Evolutionary conservation across 2,113 vertebrate genomes (phyloP), one percentile per base, ranked within the genome.

Genomic region (Hystrix cristata): DNA sequence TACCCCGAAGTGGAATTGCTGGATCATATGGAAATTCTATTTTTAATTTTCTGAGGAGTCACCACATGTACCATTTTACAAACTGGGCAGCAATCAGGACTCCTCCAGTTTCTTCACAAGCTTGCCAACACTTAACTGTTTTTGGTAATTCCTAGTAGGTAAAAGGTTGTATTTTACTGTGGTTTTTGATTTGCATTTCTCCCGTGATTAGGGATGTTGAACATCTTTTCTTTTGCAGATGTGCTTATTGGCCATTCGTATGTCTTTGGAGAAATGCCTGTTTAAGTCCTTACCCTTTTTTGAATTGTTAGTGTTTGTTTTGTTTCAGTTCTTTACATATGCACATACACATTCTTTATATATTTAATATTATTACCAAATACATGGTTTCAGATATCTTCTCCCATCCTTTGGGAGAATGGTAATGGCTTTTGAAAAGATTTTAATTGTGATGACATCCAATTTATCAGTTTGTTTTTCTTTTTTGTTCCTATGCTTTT

Each of bases 1-100:
- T 4, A 0, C 3, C 59, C 15, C 3, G 31, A 62, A 8, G 69
- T 38, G 23, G 23, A 13, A 2, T 29, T 27, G 12, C 71, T 31
- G 1, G 7, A 0, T 27, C 10, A 0, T 4, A 0, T 0, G 0
- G 3, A 6, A 5, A 7, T 59, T 31, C 48, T 12, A 0, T 1
- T 4, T 48, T 18, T 7, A 38, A 5, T 12, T 23, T 29, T 72
- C 0, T 18, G 55, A 55, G 62, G 19, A 87, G 43, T 48, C 1
- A 23, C 55, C 74, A 0, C 19, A 0, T 21, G 65, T 15, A 3
- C 34, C 6, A 0, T 67, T 23, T 23, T 21, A 1, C 15, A 0
- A 25, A 0, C 15, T 7, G 1, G 1, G 55, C 16, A 1, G 23
- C 2, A 11, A 0, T 7, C 3, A 3, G 59, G 8, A 2, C 21